phyloP scores from a whole-genome alignment of 2,888 invertebrate genomes.

The Pammene aurita region DNA sequence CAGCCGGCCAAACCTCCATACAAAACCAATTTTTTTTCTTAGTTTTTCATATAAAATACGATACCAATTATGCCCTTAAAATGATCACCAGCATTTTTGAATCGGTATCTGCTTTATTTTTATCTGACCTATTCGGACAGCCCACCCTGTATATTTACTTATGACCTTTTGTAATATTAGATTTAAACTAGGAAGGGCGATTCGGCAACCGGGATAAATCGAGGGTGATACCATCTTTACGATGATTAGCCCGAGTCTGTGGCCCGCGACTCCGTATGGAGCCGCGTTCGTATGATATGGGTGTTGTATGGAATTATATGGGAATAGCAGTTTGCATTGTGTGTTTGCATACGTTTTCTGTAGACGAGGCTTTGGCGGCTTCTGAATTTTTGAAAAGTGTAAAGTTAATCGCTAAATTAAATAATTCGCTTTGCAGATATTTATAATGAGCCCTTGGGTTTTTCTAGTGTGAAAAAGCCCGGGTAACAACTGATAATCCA shows the following conservation, averaged over 20 bases:
- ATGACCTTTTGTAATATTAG: not conserved
- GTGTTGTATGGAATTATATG: constrained; percentile 1
- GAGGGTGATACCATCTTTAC: constrained; percentile 40
- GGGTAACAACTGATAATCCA: no score
- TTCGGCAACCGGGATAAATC: constrained; percentile 34
- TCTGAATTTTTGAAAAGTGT: no score
- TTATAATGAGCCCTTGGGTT: no score
- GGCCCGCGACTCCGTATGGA: constrained; percentile 7
- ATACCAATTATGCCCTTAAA: no score
- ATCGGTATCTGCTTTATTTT: no score
- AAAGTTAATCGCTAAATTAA: no score
- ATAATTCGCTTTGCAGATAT: no score
- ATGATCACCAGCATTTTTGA: no score
- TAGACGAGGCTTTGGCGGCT: not conserved
- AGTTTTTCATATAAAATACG: no score
- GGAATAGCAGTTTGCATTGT: constrained; percentile 13
- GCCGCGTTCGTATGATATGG: not conserved
- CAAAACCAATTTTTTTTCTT: no score
- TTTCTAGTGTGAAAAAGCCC: no score
- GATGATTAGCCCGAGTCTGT: constrained; percentile 24
- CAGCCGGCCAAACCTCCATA: no score
- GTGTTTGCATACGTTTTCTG: constrained; percentile 2
- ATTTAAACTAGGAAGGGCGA: constrained; percentile 32
- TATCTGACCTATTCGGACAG: not conserved
- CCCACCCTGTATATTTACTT: constrained; percentile 2